Percentiles rank a stretch among this genome's conserved stretches.
These are phyloP conservation scores for Zaprionus nigranus DNA, from an alignment of 1,140 invertebrate species.

Conservation along the genomic window DNA sequence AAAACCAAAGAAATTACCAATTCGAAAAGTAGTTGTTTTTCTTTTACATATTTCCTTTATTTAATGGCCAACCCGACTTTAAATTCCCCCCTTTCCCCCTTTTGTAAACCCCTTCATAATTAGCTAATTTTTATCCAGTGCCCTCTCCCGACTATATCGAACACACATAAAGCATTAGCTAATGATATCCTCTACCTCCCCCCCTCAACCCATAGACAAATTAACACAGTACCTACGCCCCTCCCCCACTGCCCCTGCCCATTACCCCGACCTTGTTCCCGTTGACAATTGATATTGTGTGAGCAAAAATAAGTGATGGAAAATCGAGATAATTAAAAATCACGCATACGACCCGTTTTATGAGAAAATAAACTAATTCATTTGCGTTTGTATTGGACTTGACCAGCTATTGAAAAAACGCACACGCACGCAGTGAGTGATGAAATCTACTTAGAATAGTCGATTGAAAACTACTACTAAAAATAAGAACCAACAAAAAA, in stretches of 20 bases:
- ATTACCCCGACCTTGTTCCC: not conserved
- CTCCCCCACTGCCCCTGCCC: not conserved
- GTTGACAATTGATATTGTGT: constrained; percentile 33
- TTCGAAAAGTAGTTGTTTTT: constrained; percentile 37
- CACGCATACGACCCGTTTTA: constrained; percentile 65
- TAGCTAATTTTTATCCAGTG: constrained; percentile 4
- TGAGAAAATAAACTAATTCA: constrained; percentile 61
- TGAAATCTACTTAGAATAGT: constrained; percentile 30
- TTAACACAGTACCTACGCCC: constrained; percentile 1
- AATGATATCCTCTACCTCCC: not conserved
- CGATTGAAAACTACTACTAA: constrained; percentile 31
- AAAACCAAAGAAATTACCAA: not conserved
- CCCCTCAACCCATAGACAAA: not conserved
- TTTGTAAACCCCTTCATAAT: not conserved
- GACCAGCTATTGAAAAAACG: constrained; percentile 59
- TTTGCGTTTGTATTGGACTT: constrained; percentile 83
- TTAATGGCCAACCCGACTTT: constrained; percentile 15
- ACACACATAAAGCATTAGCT: constrained; percentile 20
- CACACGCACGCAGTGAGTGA: constrained; percentile 82
- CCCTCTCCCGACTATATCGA: not conserved
- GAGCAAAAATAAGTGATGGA: constrained; percentile 30
- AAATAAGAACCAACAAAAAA: constrained; percentile 38
- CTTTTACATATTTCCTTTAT: constrained; percentile 31
- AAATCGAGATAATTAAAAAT: constrained; percentile 44
- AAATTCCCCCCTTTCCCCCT: not conserved